Evolutionary conservation across 2,888 invertebrate genomes (phyloP), one percentile per base, ranked within the genome.

Genomic region (Noctua janthe): DNA sequence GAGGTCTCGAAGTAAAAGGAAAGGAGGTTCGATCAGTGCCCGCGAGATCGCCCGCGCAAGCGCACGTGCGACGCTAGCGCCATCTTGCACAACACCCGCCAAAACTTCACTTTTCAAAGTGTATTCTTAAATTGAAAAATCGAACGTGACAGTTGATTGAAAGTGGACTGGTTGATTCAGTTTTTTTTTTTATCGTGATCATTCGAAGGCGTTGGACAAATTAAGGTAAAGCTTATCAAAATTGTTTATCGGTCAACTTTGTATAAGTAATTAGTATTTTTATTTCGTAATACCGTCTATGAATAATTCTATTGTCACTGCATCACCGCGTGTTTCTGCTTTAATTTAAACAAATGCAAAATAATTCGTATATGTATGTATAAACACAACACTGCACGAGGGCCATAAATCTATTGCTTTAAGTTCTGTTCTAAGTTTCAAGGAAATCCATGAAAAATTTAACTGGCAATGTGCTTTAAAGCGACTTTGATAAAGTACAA

Each of bases 1-100:
- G 92, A 92, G 91, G 93, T 92, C 92, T 93, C 80, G 86, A 91
- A 94, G 95, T 95, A 96, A 96, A 95, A 95, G 96, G 94, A 93
- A 92, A 92, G 90, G 89, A 91, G 88, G 79, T 90, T 85, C 85
- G 88, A 90, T 94, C 95, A 97, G 97, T 97, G 89, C 92, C 92
- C 95, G 96, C 95, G 96, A 92, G 94, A 92, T 90, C 91, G 92
- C 91, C 93, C 86, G 90, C 92, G 92, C 90, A 91, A 80, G 84
- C 92, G 93, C 95, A 94, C 96, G 97, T 90, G 90, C 87, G 59
- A 74, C 76, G 76, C 76, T 80, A 88, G 86, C 76, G 87, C 87
- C 83, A 84, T 82, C 78, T 86, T 81, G 82, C 84, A 87, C 85
- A 88, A 91, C 91, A 87, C 93, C 92, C 94, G 95, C 93, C 92